Base-by-base conservation (phyloP, 2,888 invertebrate species). In the Teinopalpus imperialis region DNA sequence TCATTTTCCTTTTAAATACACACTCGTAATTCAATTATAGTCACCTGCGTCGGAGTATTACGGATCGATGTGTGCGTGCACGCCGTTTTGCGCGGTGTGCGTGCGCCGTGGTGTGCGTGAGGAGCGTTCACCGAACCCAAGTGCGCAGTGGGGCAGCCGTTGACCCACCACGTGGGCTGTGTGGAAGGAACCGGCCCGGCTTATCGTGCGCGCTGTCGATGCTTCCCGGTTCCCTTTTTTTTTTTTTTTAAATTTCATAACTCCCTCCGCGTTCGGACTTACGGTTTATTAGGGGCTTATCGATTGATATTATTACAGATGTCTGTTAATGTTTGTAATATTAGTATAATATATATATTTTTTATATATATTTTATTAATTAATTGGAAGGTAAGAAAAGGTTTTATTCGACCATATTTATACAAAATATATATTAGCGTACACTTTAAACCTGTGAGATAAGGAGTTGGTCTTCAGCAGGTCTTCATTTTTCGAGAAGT, bases 71-170 rank as follows among this genome's bases (percentile, higher is more conserved):
- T 13, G 51, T 50, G 51, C 51, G 53, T 51, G 48, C 48, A 13
- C 12, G 21, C n/a, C 48, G 34, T 24, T 27, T 43, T 8, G 27
- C 16, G 16, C 37, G 24, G 32, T 43, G 34, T 51, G 39, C 44
- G 40, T 42, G 53, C 49, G 52, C 9, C 18, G 30, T 48, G 44
- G 54, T 55, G 56, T 55, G 66, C 51, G 61, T 54, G 43, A 41
- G 31, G 47, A 43, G 46, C 69, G 82, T 78, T 78, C 77, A 77
- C 53, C 75, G 82, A 83, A 77, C 83, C 68, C 70, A 48, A 54
- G 54, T 61, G 72, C 76, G 75, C 83, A 87, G 81, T 87, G 80
- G 83, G 82, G 75, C 86, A 87, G 78, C 20, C 86, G 72, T 82
- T 86, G 86, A 46, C 46, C 46, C 63, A 77, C 82, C 86, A 87